A percentile compares a stretch with the other conserved stretches of the same genome.
Conservation (phyloP, 2,113 vertebrate species). For the Gymnocephalus cernua region DNA sequence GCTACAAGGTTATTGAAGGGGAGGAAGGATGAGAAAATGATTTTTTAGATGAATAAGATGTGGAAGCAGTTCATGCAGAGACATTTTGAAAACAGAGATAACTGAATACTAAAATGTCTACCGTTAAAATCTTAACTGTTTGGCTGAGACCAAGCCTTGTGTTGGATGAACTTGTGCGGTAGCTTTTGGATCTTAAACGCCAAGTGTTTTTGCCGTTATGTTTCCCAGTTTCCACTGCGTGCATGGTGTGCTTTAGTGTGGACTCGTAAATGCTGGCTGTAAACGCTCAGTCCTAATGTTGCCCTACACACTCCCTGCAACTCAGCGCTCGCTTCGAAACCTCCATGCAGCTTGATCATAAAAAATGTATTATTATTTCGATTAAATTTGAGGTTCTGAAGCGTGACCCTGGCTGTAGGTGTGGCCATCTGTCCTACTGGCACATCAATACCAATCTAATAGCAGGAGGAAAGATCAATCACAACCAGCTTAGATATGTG, state of each 20-base stretch:
- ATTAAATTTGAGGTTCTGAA: constrained; percentile 69
- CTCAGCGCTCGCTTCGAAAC: constrained; percentile 43
- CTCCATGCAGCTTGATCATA: constrained; percentile 57
- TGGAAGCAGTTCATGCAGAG: background rate
- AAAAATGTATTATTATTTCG: constrained; percentile 71
- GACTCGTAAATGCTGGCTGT: constrained; percentile 54
- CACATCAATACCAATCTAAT: constrained; percentile 81
- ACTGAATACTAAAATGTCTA: background rate
- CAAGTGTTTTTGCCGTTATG: constrained; percentile 45
- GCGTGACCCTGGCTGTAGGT: constrained; percentile 64
- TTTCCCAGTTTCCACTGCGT: constrained; percentile 38
- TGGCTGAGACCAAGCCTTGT: background rate
- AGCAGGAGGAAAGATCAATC: constrained; percentile 74
- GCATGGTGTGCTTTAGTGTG: constrained; percentile 42
- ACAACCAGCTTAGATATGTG: constrained; percentile 75
- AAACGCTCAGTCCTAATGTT: constrained; percentile 56
- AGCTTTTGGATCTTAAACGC: constrained; percentile 28
- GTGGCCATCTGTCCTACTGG: constrained; percentile 61
- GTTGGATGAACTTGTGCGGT: constrained; percentile 10
- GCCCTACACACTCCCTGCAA: constrained; percentile 49
- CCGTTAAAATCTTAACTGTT: constrained; percentile 6
- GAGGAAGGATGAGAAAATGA: background rate
- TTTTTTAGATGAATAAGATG: background rate
- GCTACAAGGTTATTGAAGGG: background rate
- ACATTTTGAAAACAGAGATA: constrained; percentile 1